Evolutionary conservation across 2,113 vertebrate genomes (phyloP), one percentile per base, ranked within the genome.

Genomic region (Triplophysa siluroides): DNA sequence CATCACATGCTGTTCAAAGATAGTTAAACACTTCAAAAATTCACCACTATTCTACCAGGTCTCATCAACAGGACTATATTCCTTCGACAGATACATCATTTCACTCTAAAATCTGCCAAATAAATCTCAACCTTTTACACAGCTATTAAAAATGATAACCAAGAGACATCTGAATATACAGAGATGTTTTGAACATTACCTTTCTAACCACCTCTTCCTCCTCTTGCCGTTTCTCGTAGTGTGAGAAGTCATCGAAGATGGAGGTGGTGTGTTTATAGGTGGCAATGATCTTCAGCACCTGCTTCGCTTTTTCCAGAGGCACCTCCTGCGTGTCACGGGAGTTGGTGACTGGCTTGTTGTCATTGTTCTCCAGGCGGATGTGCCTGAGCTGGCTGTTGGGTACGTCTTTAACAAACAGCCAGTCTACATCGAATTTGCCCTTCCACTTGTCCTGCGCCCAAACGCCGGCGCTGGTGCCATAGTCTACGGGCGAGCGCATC

Each of bases 361-460:
- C 98, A 63, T 99, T 99, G 90, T 99, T 99, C 92, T 99, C 97
- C 92, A 99, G 93, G 83, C 98, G 92, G 90, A 99, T 99, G 92
- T 99, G 98, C 90, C 97, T 94, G 60, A 99, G 95, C 86, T 99
- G 98, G 89, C 94, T 97, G 85, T 99, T 99, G 86, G 97, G 98
- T 89, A 99, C 98, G 68, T 99, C 98, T 91, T 99, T 99, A 81
- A 99, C 98, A 87, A 99, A 99, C 88, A 99, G 93, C 98, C 98
- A 99, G 94, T 96, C 94, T 90, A 99, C 98, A 0, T 99, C 97
- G 66, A 99, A 99, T 91, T 97, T 98, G 86, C 98, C 98, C 92
- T 99, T 99, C 98, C 98, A 99, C 89, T 99, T 99, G 96, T 99
- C 98, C 97, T 99, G 97, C 61, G 98, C 96, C 98, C 98, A 99